Evolutionary conservation across 2,888 invertebrate genomes (phyloP).

Genomic region (Cordilura impudica): DNA sequence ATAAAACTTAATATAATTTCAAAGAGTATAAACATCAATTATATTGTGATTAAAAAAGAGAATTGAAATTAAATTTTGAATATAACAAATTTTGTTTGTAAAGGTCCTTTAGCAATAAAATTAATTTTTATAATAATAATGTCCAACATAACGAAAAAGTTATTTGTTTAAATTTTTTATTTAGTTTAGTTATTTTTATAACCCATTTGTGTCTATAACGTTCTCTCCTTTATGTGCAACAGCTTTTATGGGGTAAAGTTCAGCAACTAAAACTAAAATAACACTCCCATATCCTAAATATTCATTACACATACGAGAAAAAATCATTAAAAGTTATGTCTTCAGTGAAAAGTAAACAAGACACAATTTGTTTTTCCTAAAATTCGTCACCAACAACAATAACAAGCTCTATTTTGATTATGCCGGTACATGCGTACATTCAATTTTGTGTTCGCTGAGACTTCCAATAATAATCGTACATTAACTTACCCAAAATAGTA

Average conservation of each 20-base stretch:
- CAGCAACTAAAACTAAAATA: not conserved
- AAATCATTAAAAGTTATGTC: conserved; percentile 9
- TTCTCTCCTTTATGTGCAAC: no score
- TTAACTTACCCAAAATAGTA: not conserved
- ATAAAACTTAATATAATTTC: not conserved
- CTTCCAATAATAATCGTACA: no score
- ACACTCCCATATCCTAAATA: conserved; percentile 14
- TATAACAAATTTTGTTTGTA: no score
- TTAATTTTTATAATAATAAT: no score
- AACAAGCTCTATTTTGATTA: conserved; percentile 14
- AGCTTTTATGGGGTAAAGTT: not conserved
- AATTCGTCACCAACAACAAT: conserved; percentile 15
- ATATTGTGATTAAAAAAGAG: not conserved
- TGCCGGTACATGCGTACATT: conserved; percentile 53
- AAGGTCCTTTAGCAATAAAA: no score
- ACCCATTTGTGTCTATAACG: no score
- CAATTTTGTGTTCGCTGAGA: not conserved
- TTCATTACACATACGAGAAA: not conserved
- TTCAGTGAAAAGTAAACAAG: conserved; percentile 44
- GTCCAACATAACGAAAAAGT: no score
- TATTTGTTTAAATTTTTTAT: no score
- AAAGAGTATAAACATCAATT: not conserved
- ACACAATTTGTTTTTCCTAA: not conserved
- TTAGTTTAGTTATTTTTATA: no score
- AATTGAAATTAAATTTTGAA: not conserved